Evolutionary conservation across 2,797 vertebrate genomes (phyloP), one percentile per base, ranked within the genome.

Genomic region (Chaetophractus vellerosus): DNA sequence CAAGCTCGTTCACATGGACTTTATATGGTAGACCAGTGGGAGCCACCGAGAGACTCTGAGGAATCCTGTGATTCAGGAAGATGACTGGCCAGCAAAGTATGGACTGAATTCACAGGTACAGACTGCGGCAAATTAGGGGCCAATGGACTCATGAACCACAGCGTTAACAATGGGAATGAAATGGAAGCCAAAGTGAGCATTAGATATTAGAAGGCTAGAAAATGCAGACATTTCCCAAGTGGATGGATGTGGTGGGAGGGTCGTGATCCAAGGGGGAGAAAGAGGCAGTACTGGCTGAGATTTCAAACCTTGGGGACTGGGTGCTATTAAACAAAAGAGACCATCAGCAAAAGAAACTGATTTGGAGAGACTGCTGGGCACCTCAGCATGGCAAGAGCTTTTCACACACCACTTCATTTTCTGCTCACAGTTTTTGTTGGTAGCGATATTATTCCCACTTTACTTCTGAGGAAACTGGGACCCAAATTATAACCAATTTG

Each of bases 291-390:
- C 66, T 66, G 41, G 81, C 64, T 63, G 61, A 95, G 2, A 19
- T 95, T 89, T 75, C 80, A 91, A 95, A 50, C 68, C 68, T 69
- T 83, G 57, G 31, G 50, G 93, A 88, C 21, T 38, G 45, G 61
- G n/a, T 95, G 33, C 21, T 72, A 41, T 96, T 84, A 90, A 92
- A 87, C 63, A 87, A 91, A 93, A 90, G 64, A 92, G 95, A 69
- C n/a, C 59, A 41, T 68, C 66, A 75, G 33, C 87, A 59, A 6
- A 45, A 91, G 19, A 33, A 87, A 61, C 74, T 71, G 82, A 71
- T 92, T 63, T 84, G 78, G 82, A 95, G 82, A 92, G 64, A 57
- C 68, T 28, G n/a, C 76, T n/a, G 78, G 92, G 78, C 69, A 68
- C 45, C 68, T 95, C 66, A 66, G 82, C 33, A 33, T 63, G 36